A percentile compares a stretch with the other conserved stretches of the same genome.
Evolutionary conservation across 2,888 invertebrate species (phyloP).

Genomic region (Chaetogeoica ovagalla): DNA sequence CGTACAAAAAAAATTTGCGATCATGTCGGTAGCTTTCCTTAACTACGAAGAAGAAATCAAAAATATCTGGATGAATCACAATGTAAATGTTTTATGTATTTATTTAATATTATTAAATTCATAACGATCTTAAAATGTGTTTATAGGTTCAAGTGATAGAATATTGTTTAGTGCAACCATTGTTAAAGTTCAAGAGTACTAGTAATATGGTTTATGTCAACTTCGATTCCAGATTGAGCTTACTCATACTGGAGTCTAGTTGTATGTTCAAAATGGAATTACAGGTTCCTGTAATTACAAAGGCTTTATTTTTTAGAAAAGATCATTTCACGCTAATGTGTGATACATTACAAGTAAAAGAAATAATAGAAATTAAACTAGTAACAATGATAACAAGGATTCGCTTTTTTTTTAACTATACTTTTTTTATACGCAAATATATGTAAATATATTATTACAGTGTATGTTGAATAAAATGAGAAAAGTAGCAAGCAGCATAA

Average conservation of each 20-base stretch:
- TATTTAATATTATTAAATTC: no score
- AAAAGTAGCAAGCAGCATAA: slow-evolving; percentile 73
- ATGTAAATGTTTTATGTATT: slow-evolving; percentile 62
- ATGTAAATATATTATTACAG: slow-evolving; percentile 60
- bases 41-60: slow-evolving; percentile 81
- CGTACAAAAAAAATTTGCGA: slow-evolving; percentile 73
- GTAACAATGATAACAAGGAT: no score
- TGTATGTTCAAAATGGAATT: slow-evolving; percentile 80
- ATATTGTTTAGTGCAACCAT: slow-evolving; percentile 66
- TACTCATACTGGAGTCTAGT: slow-evolving; percentile 81
- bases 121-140: not conserved
- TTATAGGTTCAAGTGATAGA: slow-evolving; percentile 69
- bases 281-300: slow-evolving; percentile 79
- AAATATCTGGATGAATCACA: slow-evolving; percentile 82
- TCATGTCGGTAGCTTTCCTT: slow-evolving; percentile 72
- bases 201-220: slow-evolving; percentile 74
- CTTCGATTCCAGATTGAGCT: slow-evolving; percentile 73
- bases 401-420: no score
- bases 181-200: slow-evolving; percentile 67
- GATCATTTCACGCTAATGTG: slow-evolving; percentile 76
- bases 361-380: not conserved
- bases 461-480: slow-evolving; percentile 78
- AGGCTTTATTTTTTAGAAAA: slow-evolving; percentile 75
- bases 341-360: slow-evolving; percentile 72
- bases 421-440: not conserved